Conservation (phyloP, 2,113 vertebrate genomes). For the Gadus chalcogrammus region DNA sequence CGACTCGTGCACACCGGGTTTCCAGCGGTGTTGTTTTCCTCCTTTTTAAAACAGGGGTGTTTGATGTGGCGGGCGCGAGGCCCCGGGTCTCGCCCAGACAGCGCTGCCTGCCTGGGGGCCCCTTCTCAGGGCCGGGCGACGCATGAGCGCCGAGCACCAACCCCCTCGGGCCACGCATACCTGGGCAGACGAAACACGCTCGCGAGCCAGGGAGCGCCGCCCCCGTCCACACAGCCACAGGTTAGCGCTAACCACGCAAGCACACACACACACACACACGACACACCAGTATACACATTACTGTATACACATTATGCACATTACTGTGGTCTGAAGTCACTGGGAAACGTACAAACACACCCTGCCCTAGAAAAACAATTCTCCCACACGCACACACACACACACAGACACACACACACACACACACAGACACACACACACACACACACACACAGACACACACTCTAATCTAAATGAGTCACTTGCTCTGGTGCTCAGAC, state of each 20-base stretch:
- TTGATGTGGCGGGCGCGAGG: too few relatives aligned
- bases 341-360: conserved; percentile 51
- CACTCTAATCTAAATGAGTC: conserved; percentile 44
- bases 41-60: too few relatives aligned
- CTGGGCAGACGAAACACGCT: conserved; percentile 72
- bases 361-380: conserved; percentile 55
- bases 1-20: too few relatives aligned
- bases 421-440: conserved; percentile 39
- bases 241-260: conserved; percentile 35
- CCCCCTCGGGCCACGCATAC: conserved; percentile 73
- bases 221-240: conserved; percentile 65
- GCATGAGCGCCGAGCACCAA: conserved; percentile 42
- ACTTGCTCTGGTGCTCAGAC: conserved; percentile 44
- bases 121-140: conserved; percentile 37
- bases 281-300: conserved; percentile 41
- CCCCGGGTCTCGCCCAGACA: too few relatives aligned
- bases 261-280: conserved; percentile 30
- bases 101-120: conserved; percentile 26
- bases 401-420: conserved; percentile 43
- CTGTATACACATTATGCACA: conserved; percentile 30
- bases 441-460: conserved; percentile 39
- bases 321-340: conserved; percentile 70
- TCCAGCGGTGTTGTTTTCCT: too few relatives aligned
- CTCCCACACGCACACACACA: conserved; percentile 42
- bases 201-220: conserved; percentile 62